Evolutionary conservation across 2,888 invertebrate genomes (phyloP), one percentile per base, ranked within the genome.

Genomic region (Lucinisca nassula): DNA sequence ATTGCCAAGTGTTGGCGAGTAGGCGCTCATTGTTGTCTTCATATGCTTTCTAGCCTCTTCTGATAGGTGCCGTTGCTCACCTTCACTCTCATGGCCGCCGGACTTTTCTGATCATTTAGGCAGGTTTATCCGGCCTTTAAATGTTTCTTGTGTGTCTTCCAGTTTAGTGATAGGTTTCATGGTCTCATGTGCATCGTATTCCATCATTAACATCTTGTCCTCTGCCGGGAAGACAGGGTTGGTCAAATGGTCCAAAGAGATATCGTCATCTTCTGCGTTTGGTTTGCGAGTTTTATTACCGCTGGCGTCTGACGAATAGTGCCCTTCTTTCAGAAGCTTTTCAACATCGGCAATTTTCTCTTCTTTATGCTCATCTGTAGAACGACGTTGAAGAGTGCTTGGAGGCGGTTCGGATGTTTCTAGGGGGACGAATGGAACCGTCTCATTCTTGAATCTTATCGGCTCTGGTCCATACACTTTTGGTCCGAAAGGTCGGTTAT

Each of bases 241-340:
- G 37, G 40, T 74, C 74, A 45, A 45, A 27, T 74, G 74, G 24
- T 74, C 74, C 3, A 74, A 45, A 40, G 74, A 74, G 4, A 74
- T 49, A n/a, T 40, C 40, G 17, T 74, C 74, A 14, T 74, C 74
- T 30, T 74, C 74, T 3, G 45, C 45, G 2, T 27, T 27, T 8
- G 38, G 24, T 49, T 40, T 40, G 10, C 32, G 24, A n/a, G n/a
- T n/a, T n/a, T n/a, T n/a, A 1, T 30, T 30, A 8, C n/a, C 45
- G 30, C 21, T 45, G 35, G 24, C 45, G 1, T 21, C 49, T 30
- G 74, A 74, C 1, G 40, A 45, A 27, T 10, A 24, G 17, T 14
- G 24, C 30, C 38, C 74, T 3, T 74, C 74, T 17, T 45, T 74
- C n/a, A 49, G 45, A 24, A 74, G 49, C 14, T 45, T 49, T 6